Conservation (phyloP, 2,888 invertebrate species). For the Blastobasis lacticolella region DNA sequence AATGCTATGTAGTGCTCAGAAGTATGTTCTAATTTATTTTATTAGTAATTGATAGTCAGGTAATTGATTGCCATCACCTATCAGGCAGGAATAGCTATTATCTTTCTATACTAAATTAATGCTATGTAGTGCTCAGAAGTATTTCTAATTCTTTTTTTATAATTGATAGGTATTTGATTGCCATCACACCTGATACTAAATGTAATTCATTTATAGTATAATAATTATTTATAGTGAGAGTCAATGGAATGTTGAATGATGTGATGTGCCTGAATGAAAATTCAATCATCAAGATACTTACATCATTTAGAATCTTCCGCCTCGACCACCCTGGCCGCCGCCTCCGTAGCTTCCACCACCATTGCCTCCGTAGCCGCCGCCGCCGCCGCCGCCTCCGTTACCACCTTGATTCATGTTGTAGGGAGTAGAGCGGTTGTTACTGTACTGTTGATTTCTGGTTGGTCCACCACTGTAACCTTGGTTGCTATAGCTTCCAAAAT, state of each 20-base stretch:
- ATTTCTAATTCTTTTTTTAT: too few species aligned
- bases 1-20: conserved; percentile 71
- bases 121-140: too few species aligned
- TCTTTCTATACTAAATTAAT: too few species aligned
- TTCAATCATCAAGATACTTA: conserved; percentile 32
- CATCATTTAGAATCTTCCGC: conserved; percentile 48
- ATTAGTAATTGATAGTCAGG: too few species aligned
- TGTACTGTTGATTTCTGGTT: conserved; percentile 83
- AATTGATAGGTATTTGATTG: too few species aligned
- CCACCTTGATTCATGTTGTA: conserved; percentile 78
- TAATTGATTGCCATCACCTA: too few species aligned
- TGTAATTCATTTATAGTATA: too few species aligned
- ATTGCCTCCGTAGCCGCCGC: conserved; percentile 49
- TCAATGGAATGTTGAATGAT: conserved; percentile 17
- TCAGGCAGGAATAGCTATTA: too few species aligned
- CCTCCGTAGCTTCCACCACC: conserved; percentile 56
- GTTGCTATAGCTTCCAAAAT: conserved; percentile 86
- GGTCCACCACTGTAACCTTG: conserved; percentile 91
- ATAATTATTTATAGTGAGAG: too few species aligned
- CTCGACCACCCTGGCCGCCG: conserved; percentile 51
- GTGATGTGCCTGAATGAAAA: not conserved
- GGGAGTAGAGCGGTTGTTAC: conserved; percentile 80
- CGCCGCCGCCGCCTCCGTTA: conserved; percentile 43
- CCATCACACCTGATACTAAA: too few species aligned
- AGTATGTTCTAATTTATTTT: conserved; percentile 14